A percentile compares a stretch with the other conserved stretches of the same genome.
These are phyloP conservation scores for Halichoerus grypus DNA, from an alignment of 2,113 vertebrate species.

Conservation along the genomic window DNA sequence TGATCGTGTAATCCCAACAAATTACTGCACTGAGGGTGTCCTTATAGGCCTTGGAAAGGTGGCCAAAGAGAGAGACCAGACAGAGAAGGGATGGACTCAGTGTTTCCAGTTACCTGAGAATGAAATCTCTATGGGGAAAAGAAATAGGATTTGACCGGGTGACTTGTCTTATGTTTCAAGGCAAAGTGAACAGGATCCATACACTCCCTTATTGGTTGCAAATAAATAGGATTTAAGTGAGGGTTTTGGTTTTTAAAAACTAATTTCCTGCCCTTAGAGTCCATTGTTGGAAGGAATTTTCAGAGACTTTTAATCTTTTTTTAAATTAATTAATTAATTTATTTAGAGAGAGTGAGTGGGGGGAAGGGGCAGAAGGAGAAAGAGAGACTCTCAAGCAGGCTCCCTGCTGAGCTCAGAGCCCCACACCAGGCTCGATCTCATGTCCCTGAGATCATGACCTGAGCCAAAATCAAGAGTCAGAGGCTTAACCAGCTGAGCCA, in stretches of 20 bases:
- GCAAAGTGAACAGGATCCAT: background rate
- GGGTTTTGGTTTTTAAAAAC: constrained; percentile 41
- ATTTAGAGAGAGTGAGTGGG: background rate
- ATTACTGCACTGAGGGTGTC: background rate
- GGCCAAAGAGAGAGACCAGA: background rate
- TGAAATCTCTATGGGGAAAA: background rate
- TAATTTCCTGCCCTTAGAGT: background rate
- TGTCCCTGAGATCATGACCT: background rate
- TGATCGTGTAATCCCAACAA: background rate
- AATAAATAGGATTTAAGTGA: background rate
- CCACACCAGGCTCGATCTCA: background rate
- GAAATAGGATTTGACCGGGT: background rate
- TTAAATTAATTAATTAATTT: no score
- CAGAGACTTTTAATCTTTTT: background rate
- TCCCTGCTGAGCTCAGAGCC: background rate
- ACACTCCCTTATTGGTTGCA: background rate
- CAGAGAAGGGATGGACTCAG: no score
- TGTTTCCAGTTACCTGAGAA: background rate
- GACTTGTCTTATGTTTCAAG: constrained; percentile 9
- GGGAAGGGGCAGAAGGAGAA: no score
- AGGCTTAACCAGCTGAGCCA: background rate
- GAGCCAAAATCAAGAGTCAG: background rate
- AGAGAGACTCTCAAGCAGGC: background rate
- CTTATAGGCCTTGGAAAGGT: background rate
- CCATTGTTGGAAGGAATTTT: background rate